These are phyloP conservation scores for Pseudococcus jackbeardsleyi DNA, from an alignment of 2,888 invertebrate genomes.

Conservation along the genomic window DNA sequence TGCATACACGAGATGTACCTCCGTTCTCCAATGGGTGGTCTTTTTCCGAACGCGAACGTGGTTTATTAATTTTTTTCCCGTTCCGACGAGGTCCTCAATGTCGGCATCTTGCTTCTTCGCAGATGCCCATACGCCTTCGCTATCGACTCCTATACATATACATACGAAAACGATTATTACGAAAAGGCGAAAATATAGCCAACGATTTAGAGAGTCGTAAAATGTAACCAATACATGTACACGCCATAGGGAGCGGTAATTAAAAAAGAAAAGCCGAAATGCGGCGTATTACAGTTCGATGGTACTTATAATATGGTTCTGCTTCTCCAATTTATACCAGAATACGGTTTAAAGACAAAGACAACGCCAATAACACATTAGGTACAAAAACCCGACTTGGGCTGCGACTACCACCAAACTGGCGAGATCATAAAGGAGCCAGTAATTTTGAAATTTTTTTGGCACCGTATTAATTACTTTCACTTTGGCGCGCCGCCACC, in stretches of 20 bases:
- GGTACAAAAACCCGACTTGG: not conserved
- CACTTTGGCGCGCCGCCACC: not conserved
- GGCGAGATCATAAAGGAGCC: not conserved
- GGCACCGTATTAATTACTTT: not conserved
- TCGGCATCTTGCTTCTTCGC: not conserved
- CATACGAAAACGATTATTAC: not conserved
- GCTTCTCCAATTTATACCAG: not conserved
- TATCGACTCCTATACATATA: not conserved
- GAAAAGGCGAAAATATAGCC: not conserved
- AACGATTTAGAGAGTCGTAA: constrained; percentile 14
- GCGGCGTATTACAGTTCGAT: not conserved
- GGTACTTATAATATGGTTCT: not conserved
- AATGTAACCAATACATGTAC: constrained; percentile 7
- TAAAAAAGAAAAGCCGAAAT: constrained; percentile 21
- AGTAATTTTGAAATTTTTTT: constrained; percentile 4
- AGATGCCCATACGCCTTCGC: not conserved
- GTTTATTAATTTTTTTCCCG: not conserved
- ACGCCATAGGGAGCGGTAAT: constrained; percentile 4
- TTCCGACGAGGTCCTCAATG: not conserved
- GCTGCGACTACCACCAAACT: not conserved
- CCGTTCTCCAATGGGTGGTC: not conserved
- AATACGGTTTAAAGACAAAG: not conserved
- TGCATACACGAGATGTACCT: not conserved
- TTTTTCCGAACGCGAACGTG: not conserved
- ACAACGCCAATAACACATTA: not conserved